These are phyloP conservation scores for Napeogenes sylphis DNA, from an alignment of 2,888 invertebrate genomes.

Conservation along the genomic window DNA sequence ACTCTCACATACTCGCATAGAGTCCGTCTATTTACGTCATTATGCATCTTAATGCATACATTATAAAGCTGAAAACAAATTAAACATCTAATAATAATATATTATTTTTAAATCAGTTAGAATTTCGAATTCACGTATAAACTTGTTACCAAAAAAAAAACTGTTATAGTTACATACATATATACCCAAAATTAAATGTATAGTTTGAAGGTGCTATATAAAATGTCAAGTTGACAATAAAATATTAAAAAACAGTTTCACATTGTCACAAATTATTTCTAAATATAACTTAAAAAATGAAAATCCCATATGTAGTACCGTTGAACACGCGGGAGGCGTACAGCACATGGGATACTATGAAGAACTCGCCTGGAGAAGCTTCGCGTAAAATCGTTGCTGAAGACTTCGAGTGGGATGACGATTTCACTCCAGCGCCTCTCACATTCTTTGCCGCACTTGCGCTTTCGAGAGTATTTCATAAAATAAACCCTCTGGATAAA, in stretches of 20 bases:
- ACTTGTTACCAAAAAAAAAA: too few species aligned
- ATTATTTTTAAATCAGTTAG: too few species aligned
- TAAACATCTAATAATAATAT: background rate
- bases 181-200: too few species aligned
- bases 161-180: too few species aligned
- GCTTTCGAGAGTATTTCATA: constrained; percentile 63
- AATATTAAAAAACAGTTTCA: constrained; percentile 4
- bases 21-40: background rate
- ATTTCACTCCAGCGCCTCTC: constrained; percentile 62
- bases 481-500: constrained; percentile 71
- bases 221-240: background rate
- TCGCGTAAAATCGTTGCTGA: constrained; percentile 59
- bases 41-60: constrained; percentile 6
- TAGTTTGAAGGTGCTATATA: too few species aligned
- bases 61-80: background rate
- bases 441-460: constrained; percentile 52
- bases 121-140: too few species aligned
- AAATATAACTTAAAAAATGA: constrained; percentile 46
- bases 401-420: constrained; percentile 67
- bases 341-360: constrained; percentile 48
- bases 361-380: constrained; percentile 45
- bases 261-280: background rate
- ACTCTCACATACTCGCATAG: constrained; percentile 22
- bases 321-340: constrained; percentile 55
- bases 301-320: constrained; percentile 64